Evolutionary conservation across 2,888 invertebrate genomes (phyloP), one percentile per base, ranked within the genome.

Genomic region (Odontocolon sp.): DNA sequence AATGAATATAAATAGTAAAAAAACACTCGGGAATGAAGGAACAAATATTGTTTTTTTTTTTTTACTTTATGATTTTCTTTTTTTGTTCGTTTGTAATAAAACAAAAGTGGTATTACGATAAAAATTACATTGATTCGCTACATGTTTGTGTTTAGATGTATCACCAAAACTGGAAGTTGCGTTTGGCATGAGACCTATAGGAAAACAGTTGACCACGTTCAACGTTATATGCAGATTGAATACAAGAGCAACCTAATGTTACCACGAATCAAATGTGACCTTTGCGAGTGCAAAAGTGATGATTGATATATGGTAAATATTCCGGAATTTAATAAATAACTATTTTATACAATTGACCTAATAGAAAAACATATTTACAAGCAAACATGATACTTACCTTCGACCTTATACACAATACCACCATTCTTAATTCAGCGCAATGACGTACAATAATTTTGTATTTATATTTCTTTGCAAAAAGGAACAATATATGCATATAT

Each of bases 101-200:
- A 86, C 83, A 84, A 85, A 85, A 83, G 81, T 83, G 82, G 81
- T 85, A 83, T 84, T 82, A 80, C 80, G 82, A 81, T 85, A 76
- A 79, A 80, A 82, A 82, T 82, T 87, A 87, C 84, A 87, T 85
- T 80, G 84, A 87, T 83, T 83, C 81, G 82, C 83, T 85, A 85
- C 85, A 82, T 84, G 80, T 90, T 83, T 83, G 82, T 83, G 82
- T 88, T 92, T 91, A 91, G 91, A 92, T 88, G 92, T 91, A 89
- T 94, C 91, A 87, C 88, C 89, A 82, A 91, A 82, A 88, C 90
- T 81, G 87, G 87, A 79, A 90, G 89, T 83, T 93, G 93, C 85
- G 83, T 87, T 73, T 96, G 96, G 96, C 93, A 93, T 87, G 88
- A 92, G 81, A 94, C 94, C 6, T 95, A 94, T 88, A 91, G 92